These are phyloP conservation scores for Strigamia transsilvanica DNA, from an alignment of 2,888 invertebrate species.

Conservation along the genomic window DNA sequence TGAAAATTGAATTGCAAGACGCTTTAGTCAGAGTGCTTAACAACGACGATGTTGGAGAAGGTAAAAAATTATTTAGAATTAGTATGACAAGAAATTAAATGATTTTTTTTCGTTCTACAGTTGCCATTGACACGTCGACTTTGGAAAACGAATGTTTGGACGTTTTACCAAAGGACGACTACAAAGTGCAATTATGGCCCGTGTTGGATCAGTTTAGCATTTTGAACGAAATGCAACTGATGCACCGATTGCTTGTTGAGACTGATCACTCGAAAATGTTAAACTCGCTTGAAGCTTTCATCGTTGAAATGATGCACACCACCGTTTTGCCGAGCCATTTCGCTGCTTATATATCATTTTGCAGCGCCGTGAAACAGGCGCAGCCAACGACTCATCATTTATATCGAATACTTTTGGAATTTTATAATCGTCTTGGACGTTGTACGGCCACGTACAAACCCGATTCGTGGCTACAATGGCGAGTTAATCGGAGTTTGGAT, in stretches of 20 bases:
- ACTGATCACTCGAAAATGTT: background rate
- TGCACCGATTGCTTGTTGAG: background rate
- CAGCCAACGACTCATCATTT: background rate
- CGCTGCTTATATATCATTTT: background rate
- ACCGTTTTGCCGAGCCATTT: background rate
- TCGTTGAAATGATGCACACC: background rate
- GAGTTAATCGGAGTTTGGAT: background rate
- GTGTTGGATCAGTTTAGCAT: background rate
- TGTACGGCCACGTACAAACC: background rate
- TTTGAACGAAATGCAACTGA: background rate
- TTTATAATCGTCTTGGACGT: constrained; percentile 4
- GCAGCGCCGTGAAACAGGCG: background rate
- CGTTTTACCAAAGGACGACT: background rate
- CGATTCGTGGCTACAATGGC: background rate
- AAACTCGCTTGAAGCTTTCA: background rate
- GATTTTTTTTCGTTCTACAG: background rate
- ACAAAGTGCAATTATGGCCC: constrained; percentile 24
- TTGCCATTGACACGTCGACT: background rate
- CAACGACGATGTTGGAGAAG: background rate
- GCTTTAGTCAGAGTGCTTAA: background rate
- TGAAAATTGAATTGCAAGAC: background rate
- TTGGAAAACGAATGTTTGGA: background rate
- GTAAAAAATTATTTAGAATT: background rate
- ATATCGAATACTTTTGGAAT: background rate
- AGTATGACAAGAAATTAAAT: background rate